Evolutionary conservation across 2,113 vertebrate genomes (phyloP).

Genomic region (Pandion haliaetus): DNA sequence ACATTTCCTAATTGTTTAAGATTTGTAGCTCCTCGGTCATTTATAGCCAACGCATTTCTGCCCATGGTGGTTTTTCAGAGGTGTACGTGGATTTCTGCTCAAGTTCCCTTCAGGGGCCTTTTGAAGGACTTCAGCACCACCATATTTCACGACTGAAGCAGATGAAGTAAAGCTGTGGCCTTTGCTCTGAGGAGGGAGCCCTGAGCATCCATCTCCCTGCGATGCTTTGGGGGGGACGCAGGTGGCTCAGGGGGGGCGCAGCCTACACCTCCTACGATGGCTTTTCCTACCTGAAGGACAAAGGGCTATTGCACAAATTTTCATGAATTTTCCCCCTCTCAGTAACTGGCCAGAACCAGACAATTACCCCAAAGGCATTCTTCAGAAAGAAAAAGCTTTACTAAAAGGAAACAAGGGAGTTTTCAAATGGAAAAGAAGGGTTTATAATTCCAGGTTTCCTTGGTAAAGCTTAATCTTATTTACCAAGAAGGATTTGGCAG

Average conservation of each 20-base stretch:
- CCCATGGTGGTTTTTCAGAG: background rate
- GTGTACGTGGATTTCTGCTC: rapidly evolving
- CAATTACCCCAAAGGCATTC: background rate
- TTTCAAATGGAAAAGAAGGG: background rate
- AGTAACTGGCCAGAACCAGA: background rate
- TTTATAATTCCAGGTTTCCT: background rate
- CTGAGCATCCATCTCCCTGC: background rate
- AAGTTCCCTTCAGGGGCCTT: background rate
- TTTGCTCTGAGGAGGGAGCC: background rate
- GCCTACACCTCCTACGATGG: background rate
- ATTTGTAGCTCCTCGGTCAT: rapidly evolving
- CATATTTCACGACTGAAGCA: background rate
- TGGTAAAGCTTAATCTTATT: background rate
- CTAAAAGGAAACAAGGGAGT: background rate
- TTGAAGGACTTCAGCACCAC: background rate
- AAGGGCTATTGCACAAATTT: background rate
- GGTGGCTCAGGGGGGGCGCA: background rate
- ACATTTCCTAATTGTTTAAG: background rate
- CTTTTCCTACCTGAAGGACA: background rate
- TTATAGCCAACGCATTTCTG: rapidly evolving
- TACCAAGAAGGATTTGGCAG: background rate
- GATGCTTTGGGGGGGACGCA: rapidly evolving
- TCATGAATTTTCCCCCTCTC: background rate
- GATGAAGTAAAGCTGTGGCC: background rate
- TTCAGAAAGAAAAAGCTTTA: background rate